Conservation (phyloP, 2,797 vertebrate species). For the Octomys mimax region DNA sequence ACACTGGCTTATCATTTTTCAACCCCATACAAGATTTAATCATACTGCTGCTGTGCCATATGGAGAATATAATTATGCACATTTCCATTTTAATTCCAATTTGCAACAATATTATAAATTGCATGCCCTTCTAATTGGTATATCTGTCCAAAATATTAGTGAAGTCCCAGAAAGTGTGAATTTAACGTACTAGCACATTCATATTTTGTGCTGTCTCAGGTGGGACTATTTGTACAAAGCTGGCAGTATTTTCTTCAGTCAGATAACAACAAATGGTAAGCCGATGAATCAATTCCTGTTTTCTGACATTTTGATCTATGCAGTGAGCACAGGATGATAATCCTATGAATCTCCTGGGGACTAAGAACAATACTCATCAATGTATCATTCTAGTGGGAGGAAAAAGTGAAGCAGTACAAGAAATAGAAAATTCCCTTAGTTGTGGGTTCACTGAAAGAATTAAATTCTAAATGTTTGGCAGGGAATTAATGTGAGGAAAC, state of each 20-base stretch:
- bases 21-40: slow-evolving; percentile 60
- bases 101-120: slow-evolving; percentile 16
- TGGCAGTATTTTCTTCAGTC: slow-evolving; percentile 41
- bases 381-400: slow-evolving; percentile 36
- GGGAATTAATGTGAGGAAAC: slow-evolving; percentile 39
- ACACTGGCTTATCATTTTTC: slow-evolving; percentile 64
- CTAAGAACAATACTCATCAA: not conserved
- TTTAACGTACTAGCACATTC: not conserved
- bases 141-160: not conserved
- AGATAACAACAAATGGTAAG: slow-evolving; percentile 33
- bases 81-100: slow-evolving; percentile 62
- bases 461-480: slow-evolving; percentile 48
- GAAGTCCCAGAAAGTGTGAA: not conserved
- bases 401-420: slow-evolving; percentile 33
- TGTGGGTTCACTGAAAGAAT: not conserved
- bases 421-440: slow-evolving; percentile 47
- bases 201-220: not conserved
- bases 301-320: slow-evolving; percentile 64
- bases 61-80: slow-evolving; percentile 60
- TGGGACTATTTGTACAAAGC: slow-evolving; percentile 38
- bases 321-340: slow-evolving; percentile 47
- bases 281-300: slow-evolving; percentile 49
- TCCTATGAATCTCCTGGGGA: slow-evolving; percentile 32
- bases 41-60: slow-evolving; percentile 51
- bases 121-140: not conserved